Evolutionary conservation across 1,140 invertebrate genomes (phyloP), one percentile per base, ranked within the genome.

Genomic region (Drosophila carrolli): DNA sequence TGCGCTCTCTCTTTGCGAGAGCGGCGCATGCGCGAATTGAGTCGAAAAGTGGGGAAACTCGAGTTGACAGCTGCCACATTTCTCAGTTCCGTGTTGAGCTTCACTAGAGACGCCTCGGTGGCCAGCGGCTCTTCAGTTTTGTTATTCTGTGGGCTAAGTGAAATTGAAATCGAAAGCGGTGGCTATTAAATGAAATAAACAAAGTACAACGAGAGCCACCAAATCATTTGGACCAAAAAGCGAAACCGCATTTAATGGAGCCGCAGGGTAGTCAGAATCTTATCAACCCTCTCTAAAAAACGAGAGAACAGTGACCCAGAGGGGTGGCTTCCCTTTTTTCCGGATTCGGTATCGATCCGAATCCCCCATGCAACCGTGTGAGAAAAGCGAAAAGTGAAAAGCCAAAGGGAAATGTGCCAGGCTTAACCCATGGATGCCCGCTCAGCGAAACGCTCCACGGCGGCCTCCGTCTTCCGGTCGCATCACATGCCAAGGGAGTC

Each of bases 301-400:
- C 63, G 71, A 53, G 59, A 46, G 41, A 16, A 16, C 38, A 11
- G 32, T 16, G 19, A 11, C 55, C 23, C 63, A 29, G 63, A 58
- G 74, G 72, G 67, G 72, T 75, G 54, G 61, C 40, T 76, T 59
- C 72, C 62, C 55, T 50, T 76, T 76, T 58, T 56, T 53, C 50
- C 70, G 70, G 27, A 57, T 35, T 16, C 76, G 81, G 82, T 32
- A 86, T 86, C 82, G 82, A 86, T 86, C 29, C 29, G 29, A 32
- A 88, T 71, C 70, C 58, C 38, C 70, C 78, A 86, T 88, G 83
- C 82, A 86, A 88, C 82, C 80, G 75, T 85, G 82, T 65, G 46
- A 54, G 62, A 5, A 59, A 59, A 79, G 43, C 63, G 73, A 50
- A 59, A 65, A 68, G 43, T 70, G 59, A 61, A 48, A 61, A 62